Base-by-base conservation (phyloP, 1,140 invertebrate genomes). In the Phthorimaea operculella region DNA sequence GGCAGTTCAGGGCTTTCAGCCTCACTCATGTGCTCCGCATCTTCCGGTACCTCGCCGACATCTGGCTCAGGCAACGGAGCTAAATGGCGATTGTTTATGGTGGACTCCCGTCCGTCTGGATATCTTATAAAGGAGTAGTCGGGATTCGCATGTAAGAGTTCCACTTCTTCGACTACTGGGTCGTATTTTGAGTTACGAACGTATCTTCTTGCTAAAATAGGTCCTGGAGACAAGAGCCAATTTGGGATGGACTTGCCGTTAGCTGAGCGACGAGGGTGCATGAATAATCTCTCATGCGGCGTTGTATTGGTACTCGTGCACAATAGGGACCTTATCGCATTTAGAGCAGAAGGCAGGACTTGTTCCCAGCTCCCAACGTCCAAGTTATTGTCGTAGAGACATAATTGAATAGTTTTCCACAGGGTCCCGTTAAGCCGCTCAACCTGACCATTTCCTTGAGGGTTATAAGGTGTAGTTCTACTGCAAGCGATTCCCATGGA, bases 361-460 rank as follows among this genome's bases (percentile, higher is more conserved):
- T 44, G 17, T 11, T 51, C 33, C 55, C 49, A 56, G 12, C 15
- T 16, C 12, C 8, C 15, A 14, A 47, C 15, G 10, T 15, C 8
- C 16, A 47, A 17, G n/a, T 16, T 16, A 1, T 47, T 47, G 15
- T 9, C n/a, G 8, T 15, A 16, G 8, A 47, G 44, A 3, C 14
- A 47, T 3, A 47, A 14, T 47, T 47, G 44, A 16, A 47, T 47
- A n/a, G 44, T 45, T 14, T 42, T 11, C 34, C 34, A 57, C 0
- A 65, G 21, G 1, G 55, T 60, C 0, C 16, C 47, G 49, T 65
- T 65, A 0, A 60, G 39, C 10, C 33, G 16, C 52, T 66, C 64
- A 0, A 60, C 56, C 52, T 60, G 56, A 1, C 64, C 58, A n/a
- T 66, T 66, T 3, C 60, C 64, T 33, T 49, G 55, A 11, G 64